Evolutionary conservation across 2,113 vertebrate species (phyloP), one percentile per base, ranked within the genome.

Genomic region (Rhinoptilus africanus): DNA sequence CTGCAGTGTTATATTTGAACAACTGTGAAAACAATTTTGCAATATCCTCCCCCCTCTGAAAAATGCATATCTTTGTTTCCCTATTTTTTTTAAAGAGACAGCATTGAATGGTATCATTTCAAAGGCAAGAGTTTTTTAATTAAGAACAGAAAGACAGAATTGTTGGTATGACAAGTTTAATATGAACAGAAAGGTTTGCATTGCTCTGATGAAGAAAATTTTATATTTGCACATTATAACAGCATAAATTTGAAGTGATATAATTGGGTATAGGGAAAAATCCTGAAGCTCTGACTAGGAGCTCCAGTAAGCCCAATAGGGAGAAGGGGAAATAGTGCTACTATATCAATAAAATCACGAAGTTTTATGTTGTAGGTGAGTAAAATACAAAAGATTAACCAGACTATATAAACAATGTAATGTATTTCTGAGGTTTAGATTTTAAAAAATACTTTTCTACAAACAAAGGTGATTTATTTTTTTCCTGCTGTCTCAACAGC

Each of bases 21-120:
- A 95, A 85, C 11, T 84, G 50, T 72, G 80, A 94, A 93, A 93
- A 85, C 20, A 86, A 81, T 96, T 95, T 94, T 97, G 93, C 93
- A 96, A 93, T 63, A 96, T 96, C 86, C 86, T 90, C 64, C 80
- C 34, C 51, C 4, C 24, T 83, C 63, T 74, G 53, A 94, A 92
- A 96, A 86, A 74, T 22, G 12, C 4, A 0, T 50, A 81, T 86
- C 32, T 82, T 73, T 20, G 1, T 89, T 94, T 95, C 94, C 91
- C 27, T 85, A 24, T 91, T 91, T 85, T 95, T 62, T 82, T 95
- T 89, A 84, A 94, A 85, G 86, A 53, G 30, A 72, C 34, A 82
- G 48, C 7, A 72, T 24, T 91, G 48, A 92, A 72, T 11, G 24
- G 5, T 24, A 39, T 74, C 2, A 81, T 92, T 85, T 78, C 53